Percentiles rank a stretch among this genome's conserved stretches.
phyloP scores from a whole-genome alignment of 2,797 vertebrate genomes.

The Hafferia zeledoni region DNA sequence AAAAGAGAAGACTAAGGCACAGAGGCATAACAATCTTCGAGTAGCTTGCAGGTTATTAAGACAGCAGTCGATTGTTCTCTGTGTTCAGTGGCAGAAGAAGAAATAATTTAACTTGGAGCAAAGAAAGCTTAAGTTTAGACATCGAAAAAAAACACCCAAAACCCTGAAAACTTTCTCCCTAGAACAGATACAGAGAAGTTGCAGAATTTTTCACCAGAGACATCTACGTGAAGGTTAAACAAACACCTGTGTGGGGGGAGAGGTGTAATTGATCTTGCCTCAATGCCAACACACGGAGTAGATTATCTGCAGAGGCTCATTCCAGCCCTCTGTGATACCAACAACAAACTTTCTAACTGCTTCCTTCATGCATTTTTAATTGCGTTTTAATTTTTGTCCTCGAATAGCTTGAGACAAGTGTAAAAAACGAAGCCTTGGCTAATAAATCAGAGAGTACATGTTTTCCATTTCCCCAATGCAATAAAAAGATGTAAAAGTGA shows the following conservation, averaged over 20 bases:
- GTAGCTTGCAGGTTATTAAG: conserved; percentile 63
- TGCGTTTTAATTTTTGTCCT: conserved; percentile 50
- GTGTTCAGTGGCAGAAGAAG: conserved; percentile 61
- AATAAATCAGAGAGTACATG: conserved; percentile 34
- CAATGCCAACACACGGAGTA: neutral
- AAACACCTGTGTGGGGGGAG: conserved; percentile 33
- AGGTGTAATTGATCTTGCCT: conserved; percentile 41
- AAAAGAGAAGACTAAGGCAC: neutral
- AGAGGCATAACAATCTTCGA: conserved; percentile 58
- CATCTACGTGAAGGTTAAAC: conserved; percentile 32
- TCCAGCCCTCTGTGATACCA: neutral
- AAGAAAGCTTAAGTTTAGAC: conserved; percentile 54
- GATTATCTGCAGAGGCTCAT: neutral
- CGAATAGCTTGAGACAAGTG: neutral
- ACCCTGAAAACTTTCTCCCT: neutral
- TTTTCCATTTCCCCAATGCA: neutral
- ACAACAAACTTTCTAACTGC: conserved; percentile 20
- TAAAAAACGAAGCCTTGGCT: neutral
- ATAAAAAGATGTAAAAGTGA: neutral
- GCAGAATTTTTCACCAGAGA: conserved; percentile 16
- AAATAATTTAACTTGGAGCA: conserved; percentile 61
- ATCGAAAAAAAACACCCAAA: neutral
- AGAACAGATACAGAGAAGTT: conserved; percentile 13
- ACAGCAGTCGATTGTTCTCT: conserved; percentile 61
- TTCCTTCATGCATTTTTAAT: conserved; percentile 53